phyloP scores from a whole-genome alignment of 2,797 vertebrate genomes.

The Emydoidea blandingii region DNA sequence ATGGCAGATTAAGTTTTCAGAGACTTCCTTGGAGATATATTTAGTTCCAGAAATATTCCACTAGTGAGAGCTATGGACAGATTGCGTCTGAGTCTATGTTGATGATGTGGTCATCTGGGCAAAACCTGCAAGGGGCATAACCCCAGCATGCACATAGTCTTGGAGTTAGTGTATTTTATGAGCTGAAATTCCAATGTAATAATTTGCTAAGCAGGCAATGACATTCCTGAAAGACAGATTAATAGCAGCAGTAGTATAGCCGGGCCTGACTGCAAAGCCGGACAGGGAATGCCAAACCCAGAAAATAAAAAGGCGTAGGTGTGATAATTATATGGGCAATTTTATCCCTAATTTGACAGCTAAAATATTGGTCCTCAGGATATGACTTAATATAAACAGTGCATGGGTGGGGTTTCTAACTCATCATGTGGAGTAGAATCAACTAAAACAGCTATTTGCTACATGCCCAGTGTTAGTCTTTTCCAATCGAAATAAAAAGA shows the following conservation, averaged over 20 bases:
- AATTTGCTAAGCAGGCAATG: neutral
- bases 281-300: neutral
- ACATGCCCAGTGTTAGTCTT: neutral
- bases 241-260: neutral
- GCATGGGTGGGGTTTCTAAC: neutral
- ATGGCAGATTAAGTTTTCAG: neutral
- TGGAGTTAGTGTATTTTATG: neutral
- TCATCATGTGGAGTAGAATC: neutral
- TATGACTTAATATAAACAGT: neutral
- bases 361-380: neutral
- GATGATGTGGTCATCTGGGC: neutral
- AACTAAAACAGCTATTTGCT: neutral
- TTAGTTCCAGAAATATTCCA: neutral
- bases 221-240: neutral
- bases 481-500: neutral
- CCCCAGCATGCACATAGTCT: neutral
- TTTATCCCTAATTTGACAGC: neutral
- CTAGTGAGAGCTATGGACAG: neutral
- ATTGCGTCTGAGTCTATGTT: neutral
- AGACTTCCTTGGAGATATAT: neutral
- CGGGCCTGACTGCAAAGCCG: neutral
- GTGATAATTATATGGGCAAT: neutral
- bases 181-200: neutral
- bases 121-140: neutral
- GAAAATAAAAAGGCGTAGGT: neutral